Evolutionary conservation across 1,140 invertebrate genomes (phyloP), one percentile per base, ranked within the genome.

Genomic region (Hypsibius dujardini): DNA sequence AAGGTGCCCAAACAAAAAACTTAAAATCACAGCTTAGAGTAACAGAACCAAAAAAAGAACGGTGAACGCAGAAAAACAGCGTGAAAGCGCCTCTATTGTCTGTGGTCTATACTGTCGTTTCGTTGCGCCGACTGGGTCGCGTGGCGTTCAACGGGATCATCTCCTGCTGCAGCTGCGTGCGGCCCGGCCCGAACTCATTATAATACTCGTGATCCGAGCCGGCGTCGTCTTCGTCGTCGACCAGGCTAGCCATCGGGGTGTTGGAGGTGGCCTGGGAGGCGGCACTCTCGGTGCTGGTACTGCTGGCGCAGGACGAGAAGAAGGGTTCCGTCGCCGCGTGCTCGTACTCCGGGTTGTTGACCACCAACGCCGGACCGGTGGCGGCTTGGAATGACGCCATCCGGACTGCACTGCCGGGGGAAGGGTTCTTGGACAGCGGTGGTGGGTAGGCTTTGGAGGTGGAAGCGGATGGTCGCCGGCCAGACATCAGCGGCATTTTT

Each of bases 171-270:
- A 7, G 50, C 50, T 56, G 7, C 50, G n/a, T 56, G 7, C 50
- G 50, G 7, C 50, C 7, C 50, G 50, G 50, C 7, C 50, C n/a
- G 50, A 56, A n/a, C 7, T 56, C 50, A 56, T 56, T 56, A n/a
- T 56, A 56, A n/a, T 67, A 67, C 7, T 67, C 62, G 45, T 67
- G 62, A 67, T 67, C 62, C 3, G 62, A 67, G 7, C n/a, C 50
- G 50, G 50, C 7, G 45, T 67, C 62, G 3, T 42, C 42, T 14
- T 67, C 7, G n/a, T n/a, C n/a, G n/a, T n/a, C n/a, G n/a, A n/a
- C n/a, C n/a, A n/a, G n/a, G n/a, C n/a, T n/a, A 3, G 7, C 42
- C 7, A 7, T 12, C 62, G 7, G 62, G 42, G 45, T 67, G 45
- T 42, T 42, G 42, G 7, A 67, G 45, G 7, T n/a, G 7, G 50